phyloP scores from a whole-genome alignment of 2,888 invertebrate genomes.

The Rhagonycha fulva region DNA sequence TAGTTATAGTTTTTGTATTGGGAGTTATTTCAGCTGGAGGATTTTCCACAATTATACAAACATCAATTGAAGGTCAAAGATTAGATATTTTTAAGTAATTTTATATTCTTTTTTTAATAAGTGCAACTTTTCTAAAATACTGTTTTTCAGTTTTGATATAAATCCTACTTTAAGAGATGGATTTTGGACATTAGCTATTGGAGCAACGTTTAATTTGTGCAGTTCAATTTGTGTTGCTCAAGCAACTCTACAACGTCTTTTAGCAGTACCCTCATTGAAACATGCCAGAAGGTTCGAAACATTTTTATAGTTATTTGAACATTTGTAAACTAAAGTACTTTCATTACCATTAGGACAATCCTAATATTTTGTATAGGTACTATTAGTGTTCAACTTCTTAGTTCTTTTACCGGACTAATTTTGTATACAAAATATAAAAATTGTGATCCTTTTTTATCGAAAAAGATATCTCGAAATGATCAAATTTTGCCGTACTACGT shows the following conservation, averaged over 20 bases:
- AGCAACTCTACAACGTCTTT: constrained; percentile 63
- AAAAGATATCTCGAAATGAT: constrained; percentile 61
- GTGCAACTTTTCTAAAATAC: neutral
- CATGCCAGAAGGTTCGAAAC: constrained; percentile 57
- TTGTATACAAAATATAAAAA: constrained; percentile 67
- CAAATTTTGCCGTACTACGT: constrained; percentile 71
- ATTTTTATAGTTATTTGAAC: neutral
- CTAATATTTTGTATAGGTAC: constrained; percentile 52
- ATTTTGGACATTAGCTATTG: constrained; percentile 64
- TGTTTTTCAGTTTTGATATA: constrained; percentile 60
- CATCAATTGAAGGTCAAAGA: constrained; percentile 60
- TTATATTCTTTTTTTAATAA: neutral
- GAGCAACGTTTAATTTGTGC: constrained; percentile 61
- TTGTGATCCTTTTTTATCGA: constrained; percentile 67
- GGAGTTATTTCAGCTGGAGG: constrained; percentile 62
- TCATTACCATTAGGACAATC: constrained; percentile 13
- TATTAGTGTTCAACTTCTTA: constrained; percentile 61
- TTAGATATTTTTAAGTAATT: constrained; percentile 66
- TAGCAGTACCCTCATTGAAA: constrained; percentile 62
- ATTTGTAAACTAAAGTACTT: neutral
- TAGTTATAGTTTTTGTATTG: constrained; percentile 61
- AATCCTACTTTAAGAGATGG: constrained; percentile 64
- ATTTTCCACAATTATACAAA: constrained; percentile 61
- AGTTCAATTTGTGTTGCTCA: constrained; percentile 62
- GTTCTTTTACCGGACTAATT: constrained; percentile 63